These are phyloP conservation scores for Eupithecia subumbrata DNA, from an alignment of 2,888 invertebrate genomes.

Conservation along the genomic window DNA sequence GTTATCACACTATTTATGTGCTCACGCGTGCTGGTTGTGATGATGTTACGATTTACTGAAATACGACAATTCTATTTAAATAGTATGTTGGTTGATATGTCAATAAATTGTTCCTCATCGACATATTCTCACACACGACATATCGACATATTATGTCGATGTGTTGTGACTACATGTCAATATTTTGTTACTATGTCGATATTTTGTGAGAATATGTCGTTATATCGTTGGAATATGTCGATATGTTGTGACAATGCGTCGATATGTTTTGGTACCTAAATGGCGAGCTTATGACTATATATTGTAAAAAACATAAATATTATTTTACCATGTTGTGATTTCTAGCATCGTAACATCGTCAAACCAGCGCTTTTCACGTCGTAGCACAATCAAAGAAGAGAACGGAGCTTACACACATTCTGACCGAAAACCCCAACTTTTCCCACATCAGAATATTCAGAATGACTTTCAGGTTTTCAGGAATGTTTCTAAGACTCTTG, in stretches of 20 bases:
- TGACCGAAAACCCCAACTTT: constrained; percentile 18
- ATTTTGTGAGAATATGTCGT: neutral
- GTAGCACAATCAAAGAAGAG: constrained; percentile 42
- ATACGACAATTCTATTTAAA: neutral
- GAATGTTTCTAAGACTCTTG: constrained; percentile 64
- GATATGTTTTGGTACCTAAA: neutral
- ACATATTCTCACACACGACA: too few relatives aligned
- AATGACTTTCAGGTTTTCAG: constrained; percentile 34
- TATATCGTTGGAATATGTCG: neutral
- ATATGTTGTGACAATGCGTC: neutral
- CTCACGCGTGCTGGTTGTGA: constrained; percentile 36
- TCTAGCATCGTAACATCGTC: constrained; percentile 42
- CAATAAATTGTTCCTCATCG: neutral
- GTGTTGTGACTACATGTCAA: neutral
- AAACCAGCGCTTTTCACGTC: constrained; percentile 44
- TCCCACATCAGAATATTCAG: neutral
- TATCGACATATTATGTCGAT: too few relatives aligned
- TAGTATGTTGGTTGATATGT: neutral
- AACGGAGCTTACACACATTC: constrained; percentile 43
- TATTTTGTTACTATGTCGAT: neutral
- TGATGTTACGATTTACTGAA: neutral
- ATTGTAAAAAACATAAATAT: neutral
- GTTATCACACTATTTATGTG: constrained; percentile 59
- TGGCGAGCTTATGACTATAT: neutral
- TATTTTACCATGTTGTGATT: neutral